Conservation (phyloP, 2,797 vertebrate species). For the Enteromius fasciolatus region DNA sequence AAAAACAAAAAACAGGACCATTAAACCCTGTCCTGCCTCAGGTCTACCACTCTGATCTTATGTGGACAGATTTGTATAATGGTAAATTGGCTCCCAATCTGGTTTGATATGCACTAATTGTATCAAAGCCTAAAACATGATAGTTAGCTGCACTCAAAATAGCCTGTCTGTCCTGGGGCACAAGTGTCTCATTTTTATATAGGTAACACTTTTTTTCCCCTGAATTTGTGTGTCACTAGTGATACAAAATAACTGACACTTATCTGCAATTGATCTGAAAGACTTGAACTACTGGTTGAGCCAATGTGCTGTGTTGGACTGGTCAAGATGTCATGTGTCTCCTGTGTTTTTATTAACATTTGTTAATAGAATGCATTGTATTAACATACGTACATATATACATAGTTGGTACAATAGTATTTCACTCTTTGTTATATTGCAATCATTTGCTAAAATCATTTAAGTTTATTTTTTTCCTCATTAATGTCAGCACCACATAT, state of each 20-base stretch:
- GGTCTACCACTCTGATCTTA: neutral
- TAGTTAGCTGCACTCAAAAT: conserved; percentile 50
- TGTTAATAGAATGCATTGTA: no score
- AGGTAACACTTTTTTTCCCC: neutral
- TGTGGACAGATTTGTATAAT: conserved; percentile 64
- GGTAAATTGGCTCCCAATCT: conserved; percentile 60
- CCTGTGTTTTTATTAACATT: neutral
- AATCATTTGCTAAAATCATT: no score
- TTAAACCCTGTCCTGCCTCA: neutral
- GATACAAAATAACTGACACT: neutral
- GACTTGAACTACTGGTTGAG: neutral
- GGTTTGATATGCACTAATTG: conserved; percentile 75
- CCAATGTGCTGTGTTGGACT: neutral
- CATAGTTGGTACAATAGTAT: no score
- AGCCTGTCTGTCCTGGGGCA: conserved; percentile 9
- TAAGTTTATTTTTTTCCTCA: no score
- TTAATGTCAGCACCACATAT: neutral
- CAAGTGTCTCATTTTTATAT: neutral
- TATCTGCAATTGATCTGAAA: neutral
- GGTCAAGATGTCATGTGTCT: neutral
- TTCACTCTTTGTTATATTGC: no score
- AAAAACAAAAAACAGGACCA: neutral
- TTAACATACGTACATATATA: no score
- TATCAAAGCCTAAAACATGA: conserved; percentile 74
- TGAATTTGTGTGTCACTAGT: no score